These are phyloP conservation scores for Drosophila takahashii DNA, from an alignment of 1,140 invertebrate species.

Conservation along the genomic window DNA sequence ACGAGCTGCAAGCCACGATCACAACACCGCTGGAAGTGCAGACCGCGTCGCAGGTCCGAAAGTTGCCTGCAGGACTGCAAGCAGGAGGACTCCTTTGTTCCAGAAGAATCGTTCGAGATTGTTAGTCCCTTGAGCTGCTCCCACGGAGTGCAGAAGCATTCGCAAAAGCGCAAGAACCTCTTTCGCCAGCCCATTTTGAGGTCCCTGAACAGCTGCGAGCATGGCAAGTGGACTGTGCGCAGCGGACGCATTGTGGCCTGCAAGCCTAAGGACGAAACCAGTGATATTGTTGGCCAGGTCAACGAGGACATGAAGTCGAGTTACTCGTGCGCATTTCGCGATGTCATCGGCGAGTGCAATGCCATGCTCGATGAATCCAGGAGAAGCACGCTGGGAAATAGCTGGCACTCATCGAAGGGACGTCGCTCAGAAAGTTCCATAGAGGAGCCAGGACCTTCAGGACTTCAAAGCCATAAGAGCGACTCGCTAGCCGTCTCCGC, in stretches of 20 bases:
- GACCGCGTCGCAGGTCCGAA: constrained; percentile 63
- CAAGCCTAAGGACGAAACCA: constrained; percentile 31
- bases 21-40: constrained; percentile 52
- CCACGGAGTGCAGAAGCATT: constrained; percentile 50
- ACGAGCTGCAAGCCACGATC: constrained; percentile 20
- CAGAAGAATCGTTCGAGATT: constrained; percentile 33
- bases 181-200: constrained; percentile 63
- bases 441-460: constrained; percentile 3
- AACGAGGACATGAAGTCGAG: constrained; percentile 25
- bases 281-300: constrained; percentile 19
- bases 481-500: neutral
- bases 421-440: neutral
- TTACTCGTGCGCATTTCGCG: constrained; percentile 54
- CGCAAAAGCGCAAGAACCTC: constrained; percentile 47
- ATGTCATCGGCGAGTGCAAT: constrained; percentile 71
- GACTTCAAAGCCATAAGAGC: neutral
- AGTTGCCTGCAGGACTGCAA: constrained; percentile 65
- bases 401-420: constrained; percentile 32
- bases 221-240: constrained; percentile 43
- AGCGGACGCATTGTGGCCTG: constrained; percentile 19
- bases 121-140: constrained; percentile 42
- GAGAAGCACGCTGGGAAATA: constrained; percentile 21
- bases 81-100: constrained; percentile 18
- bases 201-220: constrained; percentile 48
- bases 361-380: constrained; percentile 54